These are phyloP conservation scores for Meandrusa payeni DNA, from an alignment of 2,888 invertebrate species.

Conservation along the genomic window DNA sequence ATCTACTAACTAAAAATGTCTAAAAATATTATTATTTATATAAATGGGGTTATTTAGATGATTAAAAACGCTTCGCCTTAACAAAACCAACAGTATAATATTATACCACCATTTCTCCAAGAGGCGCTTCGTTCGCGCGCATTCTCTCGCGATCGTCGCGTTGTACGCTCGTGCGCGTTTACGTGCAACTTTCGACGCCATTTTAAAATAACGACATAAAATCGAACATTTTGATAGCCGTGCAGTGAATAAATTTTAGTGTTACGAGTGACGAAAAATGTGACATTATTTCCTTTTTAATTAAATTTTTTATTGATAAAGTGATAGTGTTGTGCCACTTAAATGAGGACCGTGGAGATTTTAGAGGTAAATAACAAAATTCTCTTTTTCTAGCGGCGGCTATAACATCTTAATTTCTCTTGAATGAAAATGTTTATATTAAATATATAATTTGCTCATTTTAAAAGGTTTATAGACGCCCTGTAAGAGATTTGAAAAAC, in stretches of 20 bases:
- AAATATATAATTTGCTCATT: too few relatives aligned
- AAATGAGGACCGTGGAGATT: slow-evolving; percentile 47
- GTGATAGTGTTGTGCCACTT: slow-evolving; percentile 29
- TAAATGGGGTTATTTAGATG: too few relatives aligned
- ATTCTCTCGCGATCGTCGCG: slow-evolving; percentile 47
- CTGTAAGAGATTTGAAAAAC: too few relatives aligned
- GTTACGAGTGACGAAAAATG: slow-evolving; percentile 26
- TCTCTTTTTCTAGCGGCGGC: too few relatives aligned
- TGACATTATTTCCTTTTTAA: slow-evolving; percentile 26
- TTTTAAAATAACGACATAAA: slow-evolving; percentile 1
- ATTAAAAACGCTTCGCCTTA: slow-evolving; percentile 38
- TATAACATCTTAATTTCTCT: too few relatives aligned
- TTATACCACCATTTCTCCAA: slow-evolving; percentile 40
- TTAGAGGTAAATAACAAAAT: slow-evolving; percentile 48
- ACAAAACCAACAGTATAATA: slow-evolving; percentile 34
- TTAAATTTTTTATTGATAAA: slow-evolving; percentile 20
- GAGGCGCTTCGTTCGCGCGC: slow-evolving; percentile 34
- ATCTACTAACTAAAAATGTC: too few relatives aligned
- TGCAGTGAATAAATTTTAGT: slow-evolving; percentile 24
- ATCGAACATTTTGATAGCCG: slow-evolving; percentile 20
- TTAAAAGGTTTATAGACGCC: too few relatives aligned
- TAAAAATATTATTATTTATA: too few relatives aligned
- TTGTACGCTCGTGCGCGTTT: slow-evolving; percentile 34
- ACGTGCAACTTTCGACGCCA: slow-evolving; percentile 30
- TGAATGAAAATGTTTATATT: too few relatives aligned